Evolutionary conservation across 1,140 invertebrate genomes (phyloP), one percentile per base, ranked within the genome.

Genomic region (Saccostrea cuccullata): DNA sequence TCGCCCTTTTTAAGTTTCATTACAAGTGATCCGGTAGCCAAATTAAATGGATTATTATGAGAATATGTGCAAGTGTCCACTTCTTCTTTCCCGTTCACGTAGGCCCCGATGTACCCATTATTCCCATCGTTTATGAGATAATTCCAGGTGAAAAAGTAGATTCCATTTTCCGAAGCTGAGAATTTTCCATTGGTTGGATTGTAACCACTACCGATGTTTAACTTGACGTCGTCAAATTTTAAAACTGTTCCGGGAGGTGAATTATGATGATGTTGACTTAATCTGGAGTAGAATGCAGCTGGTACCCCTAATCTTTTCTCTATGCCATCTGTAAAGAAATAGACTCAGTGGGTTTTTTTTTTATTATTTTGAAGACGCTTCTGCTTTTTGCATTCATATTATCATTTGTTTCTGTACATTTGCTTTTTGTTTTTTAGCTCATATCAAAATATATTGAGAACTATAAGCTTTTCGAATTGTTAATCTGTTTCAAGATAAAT

Each of bases 211-310:
- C 73, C 23, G 20, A 15, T 30, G 40, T 82, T 82, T 30, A 82
- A 30, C 23, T 36, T 47, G 84, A 85, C 84, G 26, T 84, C 56
- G 20, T 85, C 55, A 26, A 58, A 85, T n/a, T n/a, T 30, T 11
- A 58, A 13, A 56, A 55, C 55, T 85, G 47, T 20, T 0, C 26
- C 55, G 17, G 23, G 20, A 60, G 26, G 9, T 23, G 30, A 17
- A 23, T 84, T 30, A 1, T 20, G 15, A 64, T 20, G 15, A 64
- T 64, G 17, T 64, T 64, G 17, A n/a, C 15, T 64, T 64, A 64
- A 6, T 64, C 58, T 64, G 17, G 15, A 17, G 5, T 64, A 64
- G 15, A 64, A 64, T 17, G 58, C 58, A 2, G 8, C n/a, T 20
- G 58, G 58, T 6, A 20, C 15, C 1, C 58, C 58, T 20, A 64